Conservation (phyloP, 1,140 invertebrate genomes). For the Sarcophaga bullata region DNA sequence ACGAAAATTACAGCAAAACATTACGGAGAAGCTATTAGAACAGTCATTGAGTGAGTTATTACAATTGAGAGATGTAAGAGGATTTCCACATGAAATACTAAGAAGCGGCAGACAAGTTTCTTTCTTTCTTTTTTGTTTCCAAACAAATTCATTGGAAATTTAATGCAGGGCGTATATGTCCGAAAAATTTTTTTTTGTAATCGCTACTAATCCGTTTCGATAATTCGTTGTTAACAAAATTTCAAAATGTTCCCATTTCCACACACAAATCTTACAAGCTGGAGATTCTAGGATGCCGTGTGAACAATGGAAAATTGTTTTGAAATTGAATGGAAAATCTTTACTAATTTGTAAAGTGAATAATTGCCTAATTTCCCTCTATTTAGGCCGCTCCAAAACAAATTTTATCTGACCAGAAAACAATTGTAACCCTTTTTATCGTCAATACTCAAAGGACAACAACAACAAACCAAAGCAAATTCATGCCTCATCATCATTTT, state of each 20-base stretch:
- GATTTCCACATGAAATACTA: background rate
- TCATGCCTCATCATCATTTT: background rate
- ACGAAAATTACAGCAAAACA: conserved; percentile 25
- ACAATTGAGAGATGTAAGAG: conserved; percentile 31
- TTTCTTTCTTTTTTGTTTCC: too few species aligned
- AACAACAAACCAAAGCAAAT: background rate
- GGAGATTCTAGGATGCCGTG: background rate
- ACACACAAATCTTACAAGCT: conserved; percentile 9
- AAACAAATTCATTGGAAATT: too few species aligned
- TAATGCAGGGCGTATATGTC: background rate
- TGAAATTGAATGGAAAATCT: conserved; percentile 32
- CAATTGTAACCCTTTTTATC: conserved; percentile 19
- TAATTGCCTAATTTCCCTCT: conserved; percentile 46
- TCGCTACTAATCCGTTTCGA: conserved; percentile 27
- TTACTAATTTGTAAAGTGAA: conserved; percentile 44
- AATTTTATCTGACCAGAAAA: conserved; percentile 41
- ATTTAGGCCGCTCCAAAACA: conserved; percentile 39
- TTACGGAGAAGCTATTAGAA: background rate
- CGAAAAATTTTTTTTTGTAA: conserved; percentile 8
- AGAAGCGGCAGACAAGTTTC: background rate
- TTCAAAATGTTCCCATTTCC: background rate
- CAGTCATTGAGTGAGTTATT: background rate
- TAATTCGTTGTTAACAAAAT: background rate
- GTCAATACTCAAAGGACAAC: background rate
- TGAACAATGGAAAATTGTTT: background rate